Base-by-base conservation (phyloP, 2,888 invertebrate genomes). In the Lepeophtheirus nordmannii region DNA sequence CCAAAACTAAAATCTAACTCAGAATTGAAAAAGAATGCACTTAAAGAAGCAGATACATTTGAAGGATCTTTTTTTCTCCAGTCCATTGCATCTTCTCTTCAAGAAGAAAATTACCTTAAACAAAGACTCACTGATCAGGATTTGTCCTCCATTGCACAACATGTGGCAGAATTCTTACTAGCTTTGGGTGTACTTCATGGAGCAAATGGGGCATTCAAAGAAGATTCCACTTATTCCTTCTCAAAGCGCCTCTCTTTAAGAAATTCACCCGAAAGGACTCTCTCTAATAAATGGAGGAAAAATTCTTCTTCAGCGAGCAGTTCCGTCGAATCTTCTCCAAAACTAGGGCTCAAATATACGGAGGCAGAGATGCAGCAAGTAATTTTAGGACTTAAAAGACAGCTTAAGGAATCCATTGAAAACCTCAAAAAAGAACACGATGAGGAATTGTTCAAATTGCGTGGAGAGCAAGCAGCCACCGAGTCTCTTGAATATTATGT, bases 371-470 rank as follows among this genome's bases (percentile, higher is more conserved):
- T 74, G 59, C 74, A 75, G 68, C 72, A 73, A 68, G 71, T 73
- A 40, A 72, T 77, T 68, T 74, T 76, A 71, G 74, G 74, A 20
- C 70, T 78, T 59, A 74, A 76, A 68, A 73, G 76, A 68, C 78
- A 78, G 68, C 77, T 77, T 70, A 74, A 74, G 68, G 75, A 76
- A 23, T 75, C 75, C 62, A 68, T 77, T 58, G 75, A 75, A 5
- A 73, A 72, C 68, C 69, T 77, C 22, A 72, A 75, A 53, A 69
- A 70, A n/a, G 71, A 71, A 14, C 74, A 74, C 63, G 74, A 74
- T 59, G 70, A 71, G 10, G 70, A 70, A 20, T 69, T 74, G 12
- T 74, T 74, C 68, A 71, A 71, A 65, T 67, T 74, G 22, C 71
- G 74, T 41, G 73, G 74, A n/a, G 78, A 78, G 67, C 75, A 76